phyloP scores from a whole-genome alignment of 2,888 invertebrate genomes.

The Leistus spinibarbis region DNA sequence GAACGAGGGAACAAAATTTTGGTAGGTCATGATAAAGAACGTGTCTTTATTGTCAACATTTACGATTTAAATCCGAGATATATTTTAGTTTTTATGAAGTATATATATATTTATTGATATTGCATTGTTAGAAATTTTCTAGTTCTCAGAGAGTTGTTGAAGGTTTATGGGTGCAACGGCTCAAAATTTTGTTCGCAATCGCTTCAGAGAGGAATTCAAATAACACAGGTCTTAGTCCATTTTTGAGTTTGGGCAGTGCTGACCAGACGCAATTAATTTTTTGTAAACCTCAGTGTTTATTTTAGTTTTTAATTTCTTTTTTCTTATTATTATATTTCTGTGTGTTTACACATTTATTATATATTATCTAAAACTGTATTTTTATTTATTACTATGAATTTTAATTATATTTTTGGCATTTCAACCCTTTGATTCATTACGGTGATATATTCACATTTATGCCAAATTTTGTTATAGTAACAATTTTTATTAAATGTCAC shows the following conservation, averaged over 20 bases:
- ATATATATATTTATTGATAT: too few species aligned
- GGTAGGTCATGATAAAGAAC: background rate
- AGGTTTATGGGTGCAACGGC: background rate
- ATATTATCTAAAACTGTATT: background rate
- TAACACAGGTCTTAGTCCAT: conserved; percentile 23
- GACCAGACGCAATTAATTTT: conserved; percentile 56
- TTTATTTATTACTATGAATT: too few species aligned
- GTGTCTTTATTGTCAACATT: background rate
- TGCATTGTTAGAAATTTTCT: too few species aligned
- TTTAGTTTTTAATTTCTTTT: background rate
- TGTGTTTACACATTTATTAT: background rate
- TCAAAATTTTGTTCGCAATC: conserved; percentile 31
- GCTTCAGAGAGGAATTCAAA: conserved; percentile 36
- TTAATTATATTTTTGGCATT: too few species aligned
- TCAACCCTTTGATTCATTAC: too few species aligned
- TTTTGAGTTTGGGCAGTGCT: conserved; percentile 46
- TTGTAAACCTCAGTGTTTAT: conserved; percentile 39
- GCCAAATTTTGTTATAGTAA: too few species aligned
- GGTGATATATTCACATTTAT: too few species aligned
- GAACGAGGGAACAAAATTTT: conserved; percentile 26
- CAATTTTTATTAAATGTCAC: too few species aligned
- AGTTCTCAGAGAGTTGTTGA: background rate
- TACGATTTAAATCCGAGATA: background rate
- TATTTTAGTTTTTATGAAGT: background rate
- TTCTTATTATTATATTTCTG: background rate